These are phyloP conservation scores for Pyrocephalus nanus DNA, from an alignment of 2,797 vertebrate species.

Conservation along the genomic window DNA sequence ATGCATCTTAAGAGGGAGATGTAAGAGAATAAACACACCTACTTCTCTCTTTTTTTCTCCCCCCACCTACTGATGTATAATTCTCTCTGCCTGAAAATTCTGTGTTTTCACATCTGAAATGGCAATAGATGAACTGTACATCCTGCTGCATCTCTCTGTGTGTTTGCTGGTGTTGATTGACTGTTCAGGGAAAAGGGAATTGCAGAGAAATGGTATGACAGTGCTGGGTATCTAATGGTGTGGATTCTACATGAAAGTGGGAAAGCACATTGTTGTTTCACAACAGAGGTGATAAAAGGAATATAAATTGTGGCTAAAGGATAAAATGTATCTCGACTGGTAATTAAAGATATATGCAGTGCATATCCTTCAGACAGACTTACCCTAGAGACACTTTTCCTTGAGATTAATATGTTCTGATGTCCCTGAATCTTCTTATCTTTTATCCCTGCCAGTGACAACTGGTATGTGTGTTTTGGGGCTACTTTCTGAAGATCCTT, in stretches of 20 bases:
- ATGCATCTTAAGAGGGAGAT: not conserved
- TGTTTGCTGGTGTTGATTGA: not conserved
- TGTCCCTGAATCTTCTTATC: not conserved
- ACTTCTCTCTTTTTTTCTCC: not conserved
- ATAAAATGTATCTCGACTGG: not conserved
- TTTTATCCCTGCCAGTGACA: not conserved
- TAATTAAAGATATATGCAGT: not conserved
- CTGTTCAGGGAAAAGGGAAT: not conserved
- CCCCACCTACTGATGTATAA: not conserved
- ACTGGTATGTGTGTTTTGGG: not conserved
- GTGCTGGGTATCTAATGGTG: not conserved
- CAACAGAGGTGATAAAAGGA: constrained; percentile 11
- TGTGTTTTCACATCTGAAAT: not conserved
- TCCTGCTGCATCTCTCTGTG: not conserved
- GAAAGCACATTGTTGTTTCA: not conserved
- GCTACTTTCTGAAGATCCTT: not conserved
- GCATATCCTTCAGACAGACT: not conserved
- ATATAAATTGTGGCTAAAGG: not conserved
- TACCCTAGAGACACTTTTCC: not conserved
- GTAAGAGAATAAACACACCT: not conserved
- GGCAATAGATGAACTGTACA: not conserved
- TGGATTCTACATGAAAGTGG: not conserved
- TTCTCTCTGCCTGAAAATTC: not conserved
- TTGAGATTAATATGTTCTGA: not conserved
- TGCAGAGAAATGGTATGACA: not conserved